These are phyloP conservation scores for Micrastur ruficollis DNA, from an alignment of 2,797 vertebrate genomes.

Conservation along the genomic window DNA sequence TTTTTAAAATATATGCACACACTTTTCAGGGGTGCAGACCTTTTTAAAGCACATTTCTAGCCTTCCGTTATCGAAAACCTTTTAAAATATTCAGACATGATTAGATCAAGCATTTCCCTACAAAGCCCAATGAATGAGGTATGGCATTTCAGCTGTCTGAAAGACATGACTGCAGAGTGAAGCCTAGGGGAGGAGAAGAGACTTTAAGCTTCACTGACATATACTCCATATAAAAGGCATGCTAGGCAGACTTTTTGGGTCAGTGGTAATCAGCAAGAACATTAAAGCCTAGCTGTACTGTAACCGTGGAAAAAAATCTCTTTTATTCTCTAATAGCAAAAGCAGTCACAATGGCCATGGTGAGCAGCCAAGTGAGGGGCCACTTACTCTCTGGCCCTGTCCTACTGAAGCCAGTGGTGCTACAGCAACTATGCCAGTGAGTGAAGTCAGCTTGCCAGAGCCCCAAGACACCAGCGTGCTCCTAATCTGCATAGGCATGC, in stretches of 20 bases:
- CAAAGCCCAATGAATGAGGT: slow-evolving; percentile 38
- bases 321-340: slow-evolving; percentile 41
- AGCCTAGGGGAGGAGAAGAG: slow-evolving; percentile 62
- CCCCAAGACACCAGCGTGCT: not conserved
- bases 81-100: slow-evolving; percentile 65
- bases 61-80: not conserved
- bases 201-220: slow-evolving; percentile 69
- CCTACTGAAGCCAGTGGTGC: not conserved
- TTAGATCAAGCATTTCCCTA: slow-evolving; percentile 61
- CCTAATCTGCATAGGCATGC: accelerated
- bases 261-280: slow-evolving; percentile 66
- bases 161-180: slow-evolving; percentile 52
- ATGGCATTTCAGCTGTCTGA: slow-evolving; percentile 65
- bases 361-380: slow-evolving; percentile 33
- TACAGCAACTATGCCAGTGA: not conserved
- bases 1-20: not conserved
- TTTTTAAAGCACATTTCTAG: slow-evolving; percentile 31
- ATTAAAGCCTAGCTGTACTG: slow-evolving; percentile 55
- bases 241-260: slow-evolving; percentile 68
- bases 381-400: not conserved
- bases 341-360: slow-evolving; percentile 4
- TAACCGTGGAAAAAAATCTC: slow-evolving; percentile 40
- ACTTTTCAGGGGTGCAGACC: not conserved
- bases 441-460: not conserved
- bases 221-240: slow-evolving; percentile 57